These are phyloP conservation scores for Drosophila ohnishii DNA, from an alignment of 1,140 invertebrate genomes.

Conservation along the genomic window DNA sequence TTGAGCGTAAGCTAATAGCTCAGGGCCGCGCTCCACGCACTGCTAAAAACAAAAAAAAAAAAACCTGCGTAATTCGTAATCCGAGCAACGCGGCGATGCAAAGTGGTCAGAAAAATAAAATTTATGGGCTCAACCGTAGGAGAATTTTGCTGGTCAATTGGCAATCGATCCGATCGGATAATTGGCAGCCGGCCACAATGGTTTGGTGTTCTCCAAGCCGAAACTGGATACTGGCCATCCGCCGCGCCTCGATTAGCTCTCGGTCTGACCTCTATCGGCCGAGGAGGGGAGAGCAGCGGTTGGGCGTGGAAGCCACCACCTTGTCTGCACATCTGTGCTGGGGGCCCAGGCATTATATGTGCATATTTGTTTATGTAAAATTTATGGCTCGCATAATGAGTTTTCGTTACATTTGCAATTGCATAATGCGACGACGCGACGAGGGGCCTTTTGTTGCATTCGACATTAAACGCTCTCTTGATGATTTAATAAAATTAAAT, in stretches of 20 bases:
- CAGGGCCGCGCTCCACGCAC: slow-evolving; percentile 28
- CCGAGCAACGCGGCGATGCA: slow-evolving; percentile 43
- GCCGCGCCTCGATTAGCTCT: slow-evolving; percentile 18
- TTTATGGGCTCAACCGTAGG: slow-evolving; percentile 33
- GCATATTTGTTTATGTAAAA: slow-evolving; percentile 48
- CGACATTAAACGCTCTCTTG: slow-evolving; percentile 68
- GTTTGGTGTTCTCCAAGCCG: neutral
- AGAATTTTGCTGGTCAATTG: slow-evolving; percentile 33
- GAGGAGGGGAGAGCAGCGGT: no score
- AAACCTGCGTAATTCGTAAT: slow-evolving; percentile 25
- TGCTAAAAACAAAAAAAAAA: neutral
- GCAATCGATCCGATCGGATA: slow-evolving; percentile 40
- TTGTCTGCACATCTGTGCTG: slow-evolving; percentile 24
- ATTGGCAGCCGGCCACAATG: slow-evolving; percentile 51
- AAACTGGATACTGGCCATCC: slow-evolving; percentile 25
- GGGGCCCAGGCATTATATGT: slow-evolving; percentile 29
- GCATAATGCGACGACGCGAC: slow-evolving; percentile 33
- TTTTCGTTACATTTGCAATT: slow-evolving; percentile 61
- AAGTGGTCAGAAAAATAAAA: slow-evolving; percentile 48
- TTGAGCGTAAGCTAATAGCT: slow-evolving; percentile 29
- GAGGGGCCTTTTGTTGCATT: slow-evolving; percentile 56
- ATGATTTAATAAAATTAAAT: slow-evolving; percentile 81
- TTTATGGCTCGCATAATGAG: slow-evolving; percentile 48
- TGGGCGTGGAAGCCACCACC: slow-evolving; percentile 4
- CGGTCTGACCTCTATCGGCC: slow-evolving; percentile 29